These are phyloP conservation scores for Stichopus horrens DNA, from an alignment of 53 echinoderm and acorn worm genomes.

Conservation along the genomic window DNA sequence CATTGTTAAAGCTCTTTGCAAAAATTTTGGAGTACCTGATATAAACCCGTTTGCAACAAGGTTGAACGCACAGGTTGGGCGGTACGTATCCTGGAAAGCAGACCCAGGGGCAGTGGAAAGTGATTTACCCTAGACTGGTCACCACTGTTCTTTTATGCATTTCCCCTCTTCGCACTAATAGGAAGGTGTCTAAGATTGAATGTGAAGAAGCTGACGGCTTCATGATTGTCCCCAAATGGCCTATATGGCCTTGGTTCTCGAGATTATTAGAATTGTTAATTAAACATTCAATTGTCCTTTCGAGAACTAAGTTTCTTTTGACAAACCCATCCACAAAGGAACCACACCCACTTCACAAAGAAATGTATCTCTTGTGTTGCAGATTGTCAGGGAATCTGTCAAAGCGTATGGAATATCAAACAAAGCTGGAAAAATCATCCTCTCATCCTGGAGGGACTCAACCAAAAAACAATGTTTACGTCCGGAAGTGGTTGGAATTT, in stretches of 20 bases:
- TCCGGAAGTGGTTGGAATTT: constrained; percentile 42
- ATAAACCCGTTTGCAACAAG: constrained; percentile 30
- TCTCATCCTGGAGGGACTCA: constrained; percentile 48
- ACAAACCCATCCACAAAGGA: neutral
- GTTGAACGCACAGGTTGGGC: neutral
- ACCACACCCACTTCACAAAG: constrained; percentile 7
- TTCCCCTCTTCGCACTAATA: constrained; percentile 26
- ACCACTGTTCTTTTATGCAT: neutral
- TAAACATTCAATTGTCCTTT: neutral
- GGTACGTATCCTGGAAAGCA: constrained; percentile 66
- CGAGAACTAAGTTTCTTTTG: neutral
- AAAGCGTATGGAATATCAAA: constrained; percentile 26
- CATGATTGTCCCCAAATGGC: constrained; percentile 28
- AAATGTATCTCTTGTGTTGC: constrained; percentile 41
- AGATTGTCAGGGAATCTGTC: constrained; percentile 32
- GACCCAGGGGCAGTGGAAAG: constrained; percentile 48
- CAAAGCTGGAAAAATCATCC: constrained; percentile 14
- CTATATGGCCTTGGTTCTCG: constrained; percentile 30
- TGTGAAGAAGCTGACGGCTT: constrained; percentile 15
- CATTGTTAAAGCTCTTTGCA: neutral
- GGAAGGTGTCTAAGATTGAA: neutral
- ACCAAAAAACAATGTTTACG: constrained; percentile 49
- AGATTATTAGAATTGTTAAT: neutral
- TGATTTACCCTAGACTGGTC: constrained; percentile 30
- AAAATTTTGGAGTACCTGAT: neutral